Base-by-base conservation (phyloP, 2,888 invertebrate species). In the Pandemis cinnamomeana region DNA sequence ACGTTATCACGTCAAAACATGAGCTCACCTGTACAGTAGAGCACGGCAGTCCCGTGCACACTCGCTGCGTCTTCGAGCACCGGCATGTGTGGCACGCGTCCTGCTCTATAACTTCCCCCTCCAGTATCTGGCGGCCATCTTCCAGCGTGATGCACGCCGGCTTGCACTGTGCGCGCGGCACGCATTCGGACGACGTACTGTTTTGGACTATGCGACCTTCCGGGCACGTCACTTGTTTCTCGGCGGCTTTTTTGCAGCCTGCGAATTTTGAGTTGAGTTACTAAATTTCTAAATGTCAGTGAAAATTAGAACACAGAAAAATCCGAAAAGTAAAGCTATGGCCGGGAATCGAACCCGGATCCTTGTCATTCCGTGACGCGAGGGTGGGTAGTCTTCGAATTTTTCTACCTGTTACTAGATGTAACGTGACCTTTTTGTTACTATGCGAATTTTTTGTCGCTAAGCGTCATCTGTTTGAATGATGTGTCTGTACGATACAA, bases 11-110 rank as follows among this genome's bases (percentile, higher is more conserved):
- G 5, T 55, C 7, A 44, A 44, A 44, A 44, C 42, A 44, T 44
- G 8, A 10, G 10, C 27, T 58, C 13, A 70, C 42, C 48, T 8
- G 75, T 20, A 84, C 82, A 44, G 92, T 90, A 44, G 89, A 83
- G 80, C 97, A 97, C 0, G 97, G 96, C 71, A 95, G 95, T 11
- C 97, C 97, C 70, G 95, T 96, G 82, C 97, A 97, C 0, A 96
- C 92, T 80, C 95, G 95, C 77, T 96, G 95, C 13, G 96, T 95
- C 82, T 96, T 95, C 0, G 96, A 96, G 78, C 97, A 97, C 67
- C 95, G 95, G 82, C 98, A 98, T 0, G 96, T 96, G 81, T 98
- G 97, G 84, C 98, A 98, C 0, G 95, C 95, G 84, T 98, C 97
- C 76, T 96, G 95, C 76, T 95, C 95, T 0, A 97, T 95, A 36